These are phyloP conservation scores for Ramphastos sulfuratus DNA, from an alignment of 2,113 vertebrate genomes.

Conservation along the genomic window DNA sequence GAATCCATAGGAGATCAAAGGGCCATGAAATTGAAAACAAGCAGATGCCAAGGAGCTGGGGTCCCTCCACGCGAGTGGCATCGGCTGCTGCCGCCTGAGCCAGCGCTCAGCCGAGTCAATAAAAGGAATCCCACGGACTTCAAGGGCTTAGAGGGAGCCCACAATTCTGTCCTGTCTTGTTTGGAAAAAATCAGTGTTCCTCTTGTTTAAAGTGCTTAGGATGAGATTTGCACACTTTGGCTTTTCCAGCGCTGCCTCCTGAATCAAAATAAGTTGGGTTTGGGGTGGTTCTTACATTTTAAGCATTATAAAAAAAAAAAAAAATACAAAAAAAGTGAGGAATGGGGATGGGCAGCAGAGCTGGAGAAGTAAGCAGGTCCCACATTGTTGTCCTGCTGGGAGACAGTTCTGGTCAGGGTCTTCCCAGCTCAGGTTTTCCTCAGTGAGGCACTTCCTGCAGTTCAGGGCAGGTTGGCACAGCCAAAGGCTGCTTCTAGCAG, in stretches of 20 bases:
- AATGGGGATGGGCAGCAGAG: accelerated
- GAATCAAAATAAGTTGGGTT: neutral
- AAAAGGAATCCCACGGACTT: neutral
- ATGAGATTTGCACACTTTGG: neutral
- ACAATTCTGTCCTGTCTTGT: accelerated
- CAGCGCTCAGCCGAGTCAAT: neutral
- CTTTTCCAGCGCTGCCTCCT: neutral
- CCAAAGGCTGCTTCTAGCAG: too few species aligned
- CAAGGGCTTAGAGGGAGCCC: neutral
- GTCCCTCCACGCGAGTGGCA: neutral
- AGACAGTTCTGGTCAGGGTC: too few species aligned
- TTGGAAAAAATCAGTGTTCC: neutral
- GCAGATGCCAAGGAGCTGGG: neutral
- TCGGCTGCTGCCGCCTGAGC: neutral
- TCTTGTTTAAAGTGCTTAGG: neutral
- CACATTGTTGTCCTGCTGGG: too few species aligned
- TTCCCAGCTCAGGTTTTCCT: too few species aligned
- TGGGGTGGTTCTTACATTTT: neutral
- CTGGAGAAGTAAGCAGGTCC: neutral
- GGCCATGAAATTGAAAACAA: conserved; percentile 2
- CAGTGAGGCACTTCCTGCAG: too few species aligned
- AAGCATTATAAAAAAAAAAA: accelerated
- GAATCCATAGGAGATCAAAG: conserved; percentile 8
- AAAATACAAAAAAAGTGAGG: neutral
- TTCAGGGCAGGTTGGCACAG: too few species aligned